Conservation (phyloP, 2,888 invertebrate species). For the Tetanocera ferruginea region DNA sequence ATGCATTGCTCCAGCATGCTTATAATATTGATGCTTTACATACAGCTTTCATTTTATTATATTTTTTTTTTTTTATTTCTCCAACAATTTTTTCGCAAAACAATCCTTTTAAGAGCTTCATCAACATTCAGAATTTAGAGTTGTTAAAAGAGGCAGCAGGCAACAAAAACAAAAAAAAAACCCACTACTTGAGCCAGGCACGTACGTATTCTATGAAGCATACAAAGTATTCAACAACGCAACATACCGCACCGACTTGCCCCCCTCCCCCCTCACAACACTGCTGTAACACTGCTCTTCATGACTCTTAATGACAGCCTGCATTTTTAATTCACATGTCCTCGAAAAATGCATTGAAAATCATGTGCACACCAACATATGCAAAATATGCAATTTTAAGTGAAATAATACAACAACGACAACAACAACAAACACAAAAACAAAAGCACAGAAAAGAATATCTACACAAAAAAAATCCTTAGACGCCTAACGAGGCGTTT, state of each 20-base stretch:
- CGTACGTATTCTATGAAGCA: not conserved
- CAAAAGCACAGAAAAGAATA: constrained; percentile 37
- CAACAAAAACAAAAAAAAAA: no score
- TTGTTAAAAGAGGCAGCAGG: not conserved
- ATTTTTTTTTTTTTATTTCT: not conserved
- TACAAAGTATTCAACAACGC: not conserved
- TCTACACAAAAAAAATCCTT: constrained; percentile 49
- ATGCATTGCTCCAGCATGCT: not conserved
- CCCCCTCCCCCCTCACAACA: not conserved
- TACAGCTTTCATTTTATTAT: not conserved
- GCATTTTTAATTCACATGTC: constrained; percentile 36
- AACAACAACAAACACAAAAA: constrained; percentile 22
- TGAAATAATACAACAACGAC: not conserved
- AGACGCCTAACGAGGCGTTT: constrained; percentile 51
- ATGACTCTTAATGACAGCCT: not conserved
- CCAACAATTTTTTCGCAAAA: not conserved
- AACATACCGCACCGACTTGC: not conserved
- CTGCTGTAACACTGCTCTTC: not conserved
- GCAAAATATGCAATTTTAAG: not conserved
- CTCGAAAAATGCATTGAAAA: constrained; percentile 22
- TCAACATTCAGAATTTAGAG: constrained; percentile 26
- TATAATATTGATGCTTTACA: not conserved
- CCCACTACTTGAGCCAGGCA: constrained; percentile 29
- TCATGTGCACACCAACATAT: constrained; percentile 7
- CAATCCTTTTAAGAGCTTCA: constrained; percentile 36